Percentiles rank a stretch among this genome's conserved stretches.
Evolutionary conservation across 2,797 vertebrate species (phyloP).

Genomic region (Rhyacichthys aspro): DNA sequence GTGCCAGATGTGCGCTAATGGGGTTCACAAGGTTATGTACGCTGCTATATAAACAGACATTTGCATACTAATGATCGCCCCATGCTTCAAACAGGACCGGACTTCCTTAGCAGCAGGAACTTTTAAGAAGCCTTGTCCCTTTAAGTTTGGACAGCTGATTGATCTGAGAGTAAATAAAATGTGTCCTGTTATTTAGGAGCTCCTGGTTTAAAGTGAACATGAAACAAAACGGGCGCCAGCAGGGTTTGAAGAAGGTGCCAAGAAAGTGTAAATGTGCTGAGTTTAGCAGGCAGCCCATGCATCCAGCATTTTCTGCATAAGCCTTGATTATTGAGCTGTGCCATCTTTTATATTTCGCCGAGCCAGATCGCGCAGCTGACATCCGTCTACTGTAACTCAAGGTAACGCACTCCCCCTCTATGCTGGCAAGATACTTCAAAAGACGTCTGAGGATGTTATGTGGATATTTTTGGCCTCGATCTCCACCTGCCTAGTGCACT

Average conservation of each 20-base stretch:
- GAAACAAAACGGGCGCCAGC: conserved; percentile 49
- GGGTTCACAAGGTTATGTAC: conserved; percentile 18
- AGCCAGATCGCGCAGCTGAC: conserved; percentile 63
- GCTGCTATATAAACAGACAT: conserved; percentile 28
- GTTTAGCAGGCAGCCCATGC: conserved; percentile 46
- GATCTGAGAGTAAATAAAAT: conserved; percentile 43
- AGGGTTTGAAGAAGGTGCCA: conserved; percentile 32
- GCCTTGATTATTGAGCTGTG: conserved; percentile 72
- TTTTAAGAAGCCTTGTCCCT: conserved; percentile 24
- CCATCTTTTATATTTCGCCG: conserved; percentile 62
- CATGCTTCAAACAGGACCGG: conserved; percentile 25
- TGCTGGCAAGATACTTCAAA: conserved; percentile 64
- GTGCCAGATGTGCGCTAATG: conserved; percentile 8
- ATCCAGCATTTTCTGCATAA: conserved; percentile 51
- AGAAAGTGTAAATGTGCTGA: conserved; percentile 62
- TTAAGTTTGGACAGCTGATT: conserved; percentile 35
- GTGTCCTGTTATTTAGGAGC: conserved; percentile 30
- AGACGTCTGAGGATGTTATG: conserved; percentile 56
- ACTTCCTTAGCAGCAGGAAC: conserved; percentile 27
- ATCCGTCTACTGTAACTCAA: conserved; percentile 68
- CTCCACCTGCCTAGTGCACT: conserved; percentile 42
- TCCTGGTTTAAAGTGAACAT: conserved; percentile 41
- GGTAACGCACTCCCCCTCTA: conserved; percentile 59
- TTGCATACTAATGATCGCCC: conserved; percentile 39
- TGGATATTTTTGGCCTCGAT: conserved; percentile 62